These are phyloP conservation scores for Verasper variegatus DNA, from an alignment of 2,113 vertebrate genomes.

Conservation along the genomic window DNA sequence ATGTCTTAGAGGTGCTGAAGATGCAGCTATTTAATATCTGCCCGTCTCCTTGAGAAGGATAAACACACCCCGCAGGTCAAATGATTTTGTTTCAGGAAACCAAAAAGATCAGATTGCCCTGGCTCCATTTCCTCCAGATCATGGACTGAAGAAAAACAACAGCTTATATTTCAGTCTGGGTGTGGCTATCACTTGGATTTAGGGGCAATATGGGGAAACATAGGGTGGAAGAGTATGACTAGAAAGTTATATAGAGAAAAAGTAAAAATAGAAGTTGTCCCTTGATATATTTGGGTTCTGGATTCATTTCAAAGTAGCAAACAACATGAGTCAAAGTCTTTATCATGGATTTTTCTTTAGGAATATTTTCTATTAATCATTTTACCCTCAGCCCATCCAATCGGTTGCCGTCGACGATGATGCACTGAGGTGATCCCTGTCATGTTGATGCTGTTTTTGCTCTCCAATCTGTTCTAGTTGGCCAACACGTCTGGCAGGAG, in stretches of 20 bases:
- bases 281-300: background rate
- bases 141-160: slow-evolving; percentile 13
- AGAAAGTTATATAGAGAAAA: background rate
- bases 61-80: slow-evolving; percentile 18
- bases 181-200: background rate
- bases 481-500: slow-evolving; percentile 48
- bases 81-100: slow-evolving; percentile 32
- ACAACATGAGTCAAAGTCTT: background rate
- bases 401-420: slow-evolving; percentile 10
- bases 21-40: slow-evolving; percentile 31
- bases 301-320: background rate
- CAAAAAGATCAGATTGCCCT: slow-evolving; percentile 29
- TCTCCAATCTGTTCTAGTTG: slow-evolving; percentile 47
- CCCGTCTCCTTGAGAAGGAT: background rate
- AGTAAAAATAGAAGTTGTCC: background rate
- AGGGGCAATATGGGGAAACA: background rate
- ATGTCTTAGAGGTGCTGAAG: slow-evolving; percentile 32
- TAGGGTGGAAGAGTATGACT: background rate
- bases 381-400: slow-evolving; percentile 1
- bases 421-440: slow-evolving; percentile 27
- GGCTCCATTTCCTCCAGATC: background rate
- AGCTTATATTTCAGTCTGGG: slow-evolving; percentile 23
- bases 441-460: slow-evolving; percentile 35
- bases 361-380: too few species aligned
- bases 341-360: background rate